Evolutionary conservation across 1,140 invertebrate species (phyloP), one percentile per base, ranked within the genome.

Genomic region (Amyelois transitella): DNA sequence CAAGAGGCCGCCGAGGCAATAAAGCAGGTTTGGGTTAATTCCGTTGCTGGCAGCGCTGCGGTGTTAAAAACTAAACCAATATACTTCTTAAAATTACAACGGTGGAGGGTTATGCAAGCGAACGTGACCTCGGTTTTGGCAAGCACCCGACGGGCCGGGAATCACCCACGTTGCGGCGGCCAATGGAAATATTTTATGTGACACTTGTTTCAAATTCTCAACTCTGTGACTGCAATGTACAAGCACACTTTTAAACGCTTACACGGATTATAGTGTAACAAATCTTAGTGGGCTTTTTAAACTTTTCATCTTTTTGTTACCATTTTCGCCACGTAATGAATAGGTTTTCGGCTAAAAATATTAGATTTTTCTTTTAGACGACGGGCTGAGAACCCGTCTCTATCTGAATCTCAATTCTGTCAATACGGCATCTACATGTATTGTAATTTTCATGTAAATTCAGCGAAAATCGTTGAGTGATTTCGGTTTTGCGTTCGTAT

Each of bases 21-120:
- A 80, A 75, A 77, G 63, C 75, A 72, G 57, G 58, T 28, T 8
- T 55, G 66, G 71, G 66, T 69, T 75, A 80, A 75, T 75, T 71
- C 72, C 54, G 57, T 57, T 60, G 60, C 66, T 71, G 69, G 71
- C 73, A 68, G 58, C 64, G 56, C 55, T 64, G 66, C 58, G 66
- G 71, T 61, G 63, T 66, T 75, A 73, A 74, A 78, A 77, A 77
- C 77, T 80, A 80, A 80, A 76, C 77, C 75, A 77, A 77, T 80
- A 80, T 80, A 77, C 75, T 80, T 77, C 73, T 77, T 75, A 72
- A 76, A 80, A 80, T 75, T 77, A 75, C 72, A 65, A 60, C 66
- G 52, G 68, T 60, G 55, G 22, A 19, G 25, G 25, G 12, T 38
- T 28, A 6, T 8, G 32, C 50, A 14, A 12, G 50, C 28, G 32